Evolutionary conservation across 2,797 vertebrate genomes (phyloP).

Genomic region (Leuciscus waleckii): DNA sequence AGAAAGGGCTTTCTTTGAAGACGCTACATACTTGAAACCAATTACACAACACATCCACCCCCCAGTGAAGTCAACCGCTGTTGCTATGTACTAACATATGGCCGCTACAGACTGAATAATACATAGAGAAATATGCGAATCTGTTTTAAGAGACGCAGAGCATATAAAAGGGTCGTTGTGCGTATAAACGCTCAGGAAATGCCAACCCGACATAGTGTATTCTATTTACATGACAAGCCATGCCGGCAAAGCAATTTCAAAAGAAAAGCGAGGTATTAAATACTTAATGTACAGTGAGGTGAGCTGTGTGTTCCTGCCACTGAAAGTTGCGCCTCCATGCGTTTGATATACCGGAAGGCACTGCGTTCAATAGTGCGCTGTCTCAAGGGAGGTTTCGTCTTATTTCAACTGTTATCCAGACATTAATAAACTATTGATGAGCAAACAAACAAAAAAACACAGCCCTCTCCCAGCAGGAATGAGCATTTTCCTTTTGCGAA

Average conservation of each 20-base stretch:
- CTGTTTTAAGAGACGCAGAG: constrained; percentile 51
- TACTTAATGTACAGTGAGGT: constrained; percentile 81
- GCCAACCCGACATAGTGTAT: constrained; percentile 79
- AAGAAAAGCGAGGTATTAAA: constrained; percentile 77
- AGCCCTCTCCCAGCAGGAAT: constrained; percentile 64
- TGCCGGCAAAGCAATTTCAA: constrained; percentile 78
- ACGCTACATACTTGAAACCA: constrained; percentile 83
- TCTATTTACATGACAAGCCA: constrained; percentile 83
- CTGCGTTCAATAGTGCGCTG: constrained; percentile 64
- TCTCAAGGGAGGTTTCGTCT: constrained; percentile 67
- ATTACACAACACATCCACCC: constrained; percentile 80
- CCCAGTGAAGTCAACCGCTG: constrained; percentile 65
- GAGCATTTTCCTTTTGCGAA: constrained; percentile 61
- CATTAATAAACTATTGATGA: constrained; percentile 78
- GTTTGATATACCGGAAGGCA: constrained; percentile 76
- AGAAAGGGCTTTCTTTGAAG: constrained; percentile 73
- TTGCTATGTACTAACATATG: constrained; percentile 75
- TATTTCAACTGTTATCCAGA: constrained; percentile 65
- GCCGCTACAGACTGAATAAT: constrained; percentile 82
- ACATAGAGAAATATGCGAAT: constrained; percentile 75
- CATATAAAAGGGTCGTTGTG: constrained; percentile 73
- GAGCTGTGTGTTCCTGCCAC: constrained; percentile 68
- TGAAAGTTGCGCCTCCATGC: constrained; percentile 60
- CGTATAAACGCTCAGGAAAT: constrained; percentile 79
- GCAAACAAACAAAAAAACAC: constrained; percentile 75